Base-by-base conservation (phyloP, 2,888 invertebrate genomes). In the Nyleta sp. region DNA sequence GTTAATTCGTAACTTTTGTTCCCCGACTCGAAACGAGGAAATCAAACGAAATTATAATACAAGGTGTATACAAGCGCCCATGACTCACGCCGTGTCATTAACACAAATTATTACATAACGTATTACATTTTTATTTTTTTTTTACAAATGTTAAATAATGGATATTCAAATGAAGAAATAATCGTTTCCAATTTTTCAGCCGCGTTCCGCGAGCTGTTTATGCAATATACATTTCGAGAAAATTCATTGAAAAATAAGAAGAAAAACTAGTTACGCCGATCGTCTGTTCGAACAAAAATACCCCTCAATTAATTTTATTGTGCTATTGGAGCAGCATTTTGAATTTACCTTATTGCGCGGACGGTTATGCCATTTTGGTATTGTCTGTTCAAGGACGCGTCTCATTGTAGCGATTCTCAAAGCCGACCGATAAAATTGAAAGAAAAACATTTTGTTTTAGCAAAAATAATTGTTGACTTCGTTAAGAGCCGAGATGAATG, bases 11-110 rank as follows among this genome's bases (percentile, higher is more conserved):
- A 20, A 52, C 52, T 28, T 42, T 52, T 53, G 28, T 42, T 42
- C 20, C 64, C 24, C 28, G 24, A 18, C 28, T 40, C 57, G 7
- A 60, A 60, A 62, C 28, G 28, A 72, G 55, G 72, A 64, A 72
- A 64, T 48, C 33, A 17, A 46, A 33, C 53, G 55, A 72, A 64
- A 64, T 72, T 72, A 71, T 62, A 62, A 53, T 46, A 57, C 52
- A 46, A 62, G 2, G 10, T 28, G 13, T n/a, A 42, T 31, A 22
- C 24, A 17, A n/a, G 18, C 15, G 40, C 13, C 15, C 38, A 48
- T 73, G 73, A 73, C 55, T 72, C 62, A 62, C 13, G n/a, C 48
- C 38, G 46, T 64, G 73, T 65, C 50, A 65, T 73, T 73, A 72
- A 72, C 55, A 57, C 59, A 64, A 44, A 60, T 57, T 53, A 57